Conservation (phyloP, 2,888 invertebrate genomes). For the Eristalis intricaria region DNA sequence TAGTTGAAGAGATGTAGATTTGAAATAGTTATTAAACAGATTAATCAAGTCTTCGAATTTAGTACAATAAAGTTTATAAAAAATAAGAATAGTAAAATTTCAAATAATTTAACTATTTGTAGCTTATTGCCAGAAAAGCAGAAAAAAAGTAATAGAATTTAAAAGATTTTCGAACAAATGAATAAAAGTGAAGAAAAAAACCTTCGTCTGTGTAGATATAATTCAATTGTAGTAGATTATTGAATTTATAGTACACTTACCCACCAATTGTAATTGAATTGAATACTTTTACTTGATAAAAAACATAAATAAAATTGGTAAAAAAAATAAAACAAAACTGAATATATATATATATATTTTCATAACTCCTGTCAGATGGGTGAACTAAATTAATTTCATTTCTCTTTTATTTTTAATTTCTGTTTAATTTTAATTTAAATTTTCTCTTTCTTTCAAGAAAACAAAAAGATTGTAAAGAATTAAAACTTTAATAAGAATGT, state of each 20-base stretch:
- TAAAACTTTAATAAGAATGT: constrained; percentile 23
- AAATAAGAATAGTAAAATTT: constrained; percentile 49
- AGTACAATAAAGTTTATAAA: constrained; percentile 74
- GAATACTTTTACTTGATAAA: background rate
- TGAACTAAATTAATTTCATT: constrained; percentile 73
- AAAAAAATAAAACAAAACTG: constrained; percentile 11
- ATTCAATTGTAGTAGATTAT: constrained; percentile 15
- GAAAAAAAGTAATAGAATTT: constrained; percentile 30
- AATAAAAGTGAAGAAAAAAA: constrained; percentile 6
- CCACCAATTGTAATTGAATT: constrained; percentile 62
- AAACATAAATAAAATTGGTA: background rate
- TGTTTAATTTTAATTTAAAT: background rate
- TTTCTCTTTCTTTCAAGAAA: background rate
- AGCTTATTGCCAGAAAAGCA: constrained; percentile 13
- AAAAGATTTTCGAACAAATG: background rate
- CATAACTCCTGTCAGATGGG: constrained; percentile 82
- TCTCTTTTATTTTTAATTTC: constrained; percentile 21
- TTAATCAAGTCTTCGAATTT: constrained; percentile 73
- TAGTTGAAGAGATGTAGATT: background rate
- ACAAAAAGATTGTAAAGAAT: background rate
- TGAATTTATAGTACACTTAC: constrained; percentile 35
- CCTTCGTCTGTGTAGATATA: constrained; percentile 1
- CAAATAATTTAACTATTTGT: constrained; percentile 42
- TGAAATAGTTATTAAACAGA: constrained; percentile 6
- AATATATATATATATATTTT: constrained; percentile 43